phyloP scores from a whole-genome alignment of 2,113 vertebrate species.

The Varanus komodoensis region DNA sequence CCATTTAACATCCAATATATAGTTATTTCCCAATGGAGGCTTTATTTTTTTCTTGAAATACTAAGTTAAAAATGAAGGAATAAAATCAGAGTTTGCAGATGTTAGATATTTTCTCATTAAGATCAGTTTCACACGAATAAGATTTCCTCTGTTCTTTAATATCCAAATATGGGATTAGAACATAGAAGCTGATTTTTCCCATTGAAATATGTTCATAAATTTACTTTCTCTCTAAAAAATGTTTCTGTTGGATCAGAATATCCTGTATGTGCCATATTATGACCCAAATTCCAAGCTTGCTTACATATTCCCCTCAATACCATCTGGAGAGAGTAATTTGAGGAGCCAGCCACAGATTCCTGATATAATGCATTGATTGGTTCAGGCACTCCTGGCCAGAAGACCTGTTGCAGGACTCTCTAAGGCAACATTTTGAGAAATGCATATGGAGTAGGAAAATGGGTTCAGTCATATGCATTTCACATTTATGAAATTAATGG shows the following conservation, averaged over 20 bases:
- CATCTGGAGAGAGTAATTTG: not conserved
- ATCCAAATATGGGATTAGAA: conserved; percentile 60
- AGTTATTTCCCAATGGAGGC: conserved; percentile 26
- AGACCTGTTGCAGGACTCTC: not conserved
- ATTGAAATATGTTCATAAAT: conserved; percentile 30
- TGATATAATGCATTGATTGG: not conserved
- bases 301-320: conserved; percentile 2
- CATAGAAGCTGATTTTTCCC: not conserved
- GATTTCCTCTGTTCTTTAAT: conserved; percentile 51
- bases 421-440: conserved; percentile 1
- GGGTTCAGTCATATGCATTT: not conserved
- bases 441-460: not conserved
- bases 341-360: conserved; percentile 12
- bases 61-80: conserved; percentile 44
- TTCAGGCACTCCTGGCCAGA: not conserved
- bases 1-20: conserved; percentile 32
- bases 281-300: conserved; percentile 26
- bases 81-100: conserved; percentile 50
- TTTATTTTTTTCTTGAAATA: conserved; percentile 10
- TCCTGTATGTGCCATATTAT: not conserved
- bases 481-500: not conserved
- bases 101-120: conserved; percentile 59
- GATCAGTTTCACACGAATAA: conserved; percentile 59
- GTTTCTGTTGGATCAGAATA: conserved; percentile 42
- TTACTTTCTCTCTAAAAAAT: conserved; percentile 46